Conservation (phyloP, 1,140 invertebrate species). For the Lepidurus packardi region DNA sequence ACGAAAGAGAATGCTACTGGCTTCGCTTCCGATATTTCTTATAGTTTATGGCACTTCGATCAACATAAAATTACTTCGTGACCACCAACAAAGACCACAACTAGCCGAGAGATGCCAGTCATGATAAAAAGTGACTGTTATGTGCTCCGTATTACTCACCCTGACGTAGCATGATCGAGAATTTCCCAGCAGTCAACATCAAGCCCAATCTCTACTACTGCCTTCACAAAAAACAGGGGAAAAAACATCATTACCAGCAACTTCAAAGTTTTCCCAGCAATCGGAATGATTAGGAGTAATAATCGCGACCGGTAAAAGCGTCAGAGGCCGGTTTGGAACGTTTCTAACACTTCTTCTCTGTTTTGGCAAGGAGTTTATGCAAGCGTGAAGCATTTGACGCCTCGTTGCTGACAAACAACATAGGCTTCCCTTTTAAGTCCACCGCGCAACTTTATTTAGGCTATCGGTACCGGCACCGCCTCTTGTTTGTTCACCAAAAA, state of each 20-base stretch:
- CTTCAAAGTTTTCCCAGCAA: neutral
- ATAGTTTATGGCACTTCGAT: neutral
- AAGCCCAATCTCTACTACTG: neutral
- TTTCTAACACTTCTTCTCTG: neutral
- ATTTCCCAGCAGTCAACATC: neutral
- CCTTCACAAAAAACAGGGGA: neutral
- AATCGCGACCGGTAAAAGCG: neutral
- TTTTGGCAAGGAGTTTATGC: neutral
- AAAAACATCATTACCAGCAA: neutral
- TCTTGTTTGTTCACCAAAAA: neutral
- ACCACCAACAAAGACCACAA: slow-evolving; percentile 1
- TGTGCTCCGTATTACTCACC: neutral
- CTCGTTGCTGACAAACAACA: slow-evolving; percentile 18
- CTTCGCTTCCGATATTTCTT: neutral
- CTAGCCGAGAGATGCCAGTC: neutral
- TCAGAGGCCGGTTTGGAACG: neutral
- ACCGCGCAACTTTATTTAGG: slow-evolving; percentile 18
- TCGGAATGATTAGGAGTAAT: neutral
- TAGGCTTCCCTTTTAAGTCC: slow-evolving; percentile 4
- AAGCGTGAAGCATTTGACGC: slow-evolving; percentile 18
- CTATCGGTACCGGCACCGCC: slow-evolving; percentile 2
- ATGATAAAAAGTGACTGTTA: neutral
- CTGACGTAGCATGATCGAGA: neutral
- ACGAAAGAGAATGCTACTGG: too few relatives aligned
- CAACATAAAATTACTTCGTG: neutral